Percentiles rank a stretch among this genome's conserved stretches.
Evolutionary conservation across 2,113 vertebrate genomes (phyloP).

Genomic region (Madoqua kirkii): DNA sequence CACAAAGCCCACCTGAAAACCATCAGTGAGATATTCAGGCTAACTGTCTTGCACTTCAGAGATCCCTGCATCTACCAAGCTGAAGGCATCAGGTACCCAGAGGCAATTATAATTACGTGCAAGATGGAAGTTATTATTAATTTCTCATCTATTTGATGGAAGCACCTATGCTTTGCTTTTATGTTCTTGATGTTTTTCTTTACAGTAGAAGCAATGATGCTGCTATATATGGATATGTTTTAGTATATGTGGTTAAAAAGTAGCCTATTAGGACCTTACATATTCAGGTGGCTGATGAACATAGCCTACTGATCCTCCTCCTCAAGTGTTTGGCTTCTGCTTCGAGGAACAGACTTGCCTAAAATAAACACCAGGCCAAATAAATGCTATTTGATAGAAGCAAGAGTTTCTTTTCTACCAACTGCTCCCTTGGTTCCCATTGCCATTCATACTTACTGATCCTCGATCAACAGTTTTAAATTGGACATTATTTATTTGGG

Average conservation of each 20-base stretch:
- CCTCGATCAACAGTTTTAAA: neutral
- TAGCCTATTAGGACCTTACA: neutral
- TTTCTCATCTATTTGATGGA: neutral
- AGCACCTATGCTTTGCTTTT: neutral
- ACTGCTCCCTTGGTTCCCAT: neutral
- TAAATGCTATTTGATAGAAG: neutral
- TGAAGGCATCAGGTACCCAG: conserved; percentile 45
- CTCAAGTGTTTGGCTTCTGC: neutral
- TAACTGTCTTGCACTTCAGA: conserved; percentile 43
- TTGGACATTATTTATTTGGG: neutral
- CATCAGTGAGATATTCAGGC: conserved; percentile 53
- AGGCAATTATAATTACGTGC: conserved; percentile 37
- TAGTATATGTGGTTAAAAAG: neutral
- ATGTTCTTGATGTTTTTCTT: neutral
- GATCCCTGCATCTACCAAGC: conserved; percentile 46
- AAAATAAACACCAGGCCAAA: neutral
- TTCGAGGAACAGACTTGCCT: neutral
- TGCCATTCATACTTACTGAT: neutral
- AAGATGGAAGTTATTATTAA: neutral
- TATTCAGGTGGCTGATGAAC: neutral
- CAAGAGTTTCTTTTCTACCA: neutral
- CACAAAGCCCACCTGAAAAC: conserved; percentile 52
- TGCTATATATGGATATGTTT: neutral
- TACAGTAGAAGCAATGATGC: neutral
- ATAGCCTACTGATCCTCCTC: neutral